Evolutionary conservation across 2,888 invertebrate genomes (phyloP), one percentile per base, ranked within the genome.

Genomic region (Leptopilina drosophilae): DNA sequence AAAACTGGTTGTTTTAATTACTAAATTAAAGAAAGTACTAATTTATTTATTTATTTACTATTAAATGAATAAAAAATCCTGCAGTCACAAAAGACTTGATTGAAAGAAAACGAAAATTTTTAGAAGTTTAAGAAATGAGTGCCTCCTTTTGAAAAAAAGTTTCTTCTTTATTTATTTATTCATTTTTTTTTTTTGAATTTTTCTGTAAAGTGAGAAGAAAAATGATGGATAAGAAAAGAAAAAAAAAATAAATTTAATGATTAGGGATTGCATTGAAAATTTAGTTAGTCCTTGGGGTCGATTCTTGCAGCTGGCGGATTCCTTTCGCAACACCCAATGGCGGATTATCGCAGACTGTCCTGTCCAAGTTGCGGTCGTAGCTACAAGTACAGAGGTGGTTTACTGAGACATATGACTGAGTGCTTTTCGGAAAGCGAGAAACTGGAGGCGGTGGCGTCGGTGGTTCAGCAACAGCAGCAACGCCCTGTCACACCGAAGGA

Each of bases 321-420:
- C 8, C 42, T 42, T 42, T 42, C 42, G 33, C 33, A 33, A 64
- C 89, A 87, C 85, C 88, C 87, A 66, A 88, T 89, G 89, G 87
- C 89, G 75, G 89, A 89, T 86, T 90, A 90, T 85, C 88, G 88
- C 77, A 86, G 91, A 84, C 88, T 91, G 40, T 85, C 88, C 83
- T 92, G 92, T 84, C 91, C 91, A n/a, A 88, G 88, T 82, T 92
- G 92, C 84, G 90, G 90, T 76, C 89, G 90, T 83, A 91, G 88
- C 85, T 92, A 91, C 90, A 91, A 92, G 85, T 91, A 92, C 87
- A 90, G 92, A 65, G 90, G 92, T 76, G 92, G 92, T 84, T 85
- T 92, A 80, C 88, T 90, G 73, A 86, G 91, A 82, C 92, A 92
- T 88, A 85, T 91, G 80, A 88, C 89, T 76, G 91, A 91, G 77